Evolutionary conservation across 2,113 vertebrate genomes (phyloP).

Genomic region (Hiodon tergisus): DNA sequence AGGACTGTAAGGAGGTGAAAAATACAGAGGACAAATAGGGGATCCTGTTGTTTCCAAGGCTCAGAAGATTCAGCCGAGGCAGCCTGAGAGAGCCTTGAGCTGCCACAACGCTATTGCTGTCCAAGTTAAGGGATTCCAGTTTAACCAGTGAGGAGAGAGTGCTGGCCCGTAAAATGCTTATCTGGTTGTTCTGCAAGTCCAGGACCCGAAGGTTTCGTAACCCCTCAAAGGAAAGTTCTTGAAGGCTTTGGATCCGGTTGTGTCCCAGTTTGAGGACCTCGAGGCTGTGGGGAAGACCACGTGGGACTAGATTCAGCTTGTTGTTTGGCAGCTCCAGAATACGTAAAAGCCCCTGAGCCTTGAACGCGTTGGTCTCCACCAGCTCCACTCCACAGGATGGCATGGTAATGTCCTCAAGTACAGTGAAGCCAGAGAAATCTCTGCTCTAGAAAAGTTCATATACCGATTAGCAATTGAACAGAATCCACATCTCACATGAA

Average conservation of each 20-base stretch:
- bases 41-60: constrained; percentile 64
- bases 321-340: constrained; percentile 74
- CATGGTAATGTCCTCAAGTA: constrained; percentile 68
- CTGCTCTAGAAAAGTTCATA: constrained; percentile 45
- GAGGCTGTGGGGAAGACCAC: constrained; percentile 60
- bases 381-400: constrained; percentile 67
- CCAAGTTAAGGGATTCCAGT: constrained; percentile 61
- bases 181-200: constrained; percentile 68
- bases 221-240: constrained; percentile 61
- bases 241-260: constrained; percentile 60
- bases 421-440: constrained; percentile 55
- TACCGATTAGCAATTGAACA: background rate
- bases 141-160: constrained; percentile 52
- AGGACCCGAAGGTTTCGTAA: constrained; percentile 62
- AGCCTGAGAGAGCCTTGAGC: constrained; percentile 54
- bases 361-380: constrained; percentile 65
- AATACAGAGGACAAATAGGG: constrained; percentile 51
- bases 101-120: constrained; percentile 62
- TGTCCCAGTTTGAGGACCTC: constrained; percentile 67
- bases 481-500: no score
- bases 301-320: constrained; percentile 60
- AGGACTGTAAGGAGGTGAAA: constrained; percentile 54
- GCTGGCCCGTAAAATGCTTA: constrained; percentile 47
- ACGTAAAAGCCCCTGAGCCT: constrained; percentile 56
- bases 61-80: constrained; percentile 57